These are phyloP conservation scores for Hydractinia echinata DNA, from an alignment of 30 jellyfish, hydroid and myxozoan species.

Conservation along the genomic window DNA sequence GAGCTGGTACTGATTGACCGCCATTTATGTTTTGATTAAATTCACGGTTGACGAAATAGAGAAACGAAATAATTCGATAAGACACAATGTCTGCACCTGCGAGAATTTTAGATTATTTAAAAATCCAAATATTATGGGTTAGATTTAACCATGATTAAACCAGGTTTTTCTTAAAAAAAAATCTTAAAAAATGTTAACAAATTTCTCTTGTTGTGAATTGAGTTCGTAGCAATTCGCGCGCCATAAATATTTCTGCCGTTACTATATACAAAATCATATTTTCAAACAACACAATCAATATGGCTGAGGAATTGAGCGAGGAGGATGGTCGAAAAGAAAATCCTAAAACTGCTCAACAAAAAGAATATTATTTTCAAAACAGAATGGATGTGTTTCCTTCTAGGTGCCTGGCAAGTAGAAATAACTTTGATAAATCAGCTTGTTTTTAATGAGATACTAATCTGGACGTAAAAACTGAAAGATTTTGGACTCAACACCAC, in stretches of 20 bases:
- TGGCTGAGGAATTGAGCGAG: conserved; percentile 3
- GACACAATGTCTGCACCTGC: no score
- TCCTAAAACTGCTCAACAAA: not conserved
- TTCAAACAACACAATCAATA: not conserved
- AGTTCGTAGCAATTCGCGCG: not conserved
- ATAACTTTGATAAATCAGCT: not conserved
- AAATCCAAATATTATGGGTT: not conserved
- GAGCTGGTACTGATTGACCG: not conserved
- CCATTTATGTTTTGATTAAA: conserved; percentile 10
- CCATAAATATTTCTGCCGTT: not conserved
- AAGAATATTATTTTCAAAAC: not conserved
- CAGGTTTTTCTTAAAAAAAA: not conserved
- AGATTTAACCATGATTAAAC: not conserved
- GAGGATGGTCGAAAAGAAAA: not conserved
- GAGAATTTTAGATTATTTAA: no score
- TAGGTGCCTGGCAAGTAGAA: not conserved
- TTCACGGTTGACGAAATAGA: not conserved
- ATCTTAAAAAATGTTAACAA: not conserved
- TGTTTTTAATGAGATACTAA: not conserved
- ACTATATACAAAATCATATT: not conserved
- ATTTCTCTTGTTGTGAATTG: no score
- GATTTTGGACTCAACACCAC: not conserved
- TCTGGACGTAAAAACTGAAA: conserved; percentile 16
- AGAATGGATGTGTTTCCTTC: conserved; percentile 13
- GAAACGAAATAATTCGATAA: no score